phyloP scores from a whole-genome alignment of 2,888 invertebrate genomes.

The Platerodrilus igneus region DNA sequence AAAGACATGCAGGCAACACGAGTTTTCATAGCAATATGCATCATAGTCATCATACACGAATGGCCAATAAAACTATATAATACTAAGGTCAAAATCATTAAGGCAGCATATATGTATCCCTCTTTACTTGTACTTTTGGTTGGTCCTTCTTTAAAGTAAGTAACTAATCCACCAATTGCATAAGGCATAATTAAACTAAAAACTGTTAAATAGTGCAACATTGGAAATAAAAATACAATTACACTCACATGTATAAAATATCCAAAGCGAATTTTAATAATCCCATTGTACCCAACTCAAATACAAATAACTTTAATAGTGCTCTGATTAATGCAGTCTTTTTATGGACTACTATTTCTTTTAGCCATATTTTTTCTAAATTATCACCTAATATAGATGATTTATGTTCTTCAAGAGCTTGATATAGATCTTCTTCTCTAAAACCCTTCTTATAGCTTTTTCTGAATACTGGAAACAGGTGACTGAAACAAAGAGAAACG shows the following conservation, averaged over 20 bases:
- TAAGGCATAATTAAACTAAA: slow-evolving; percentile 44
- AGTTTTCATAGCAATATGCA: slow-evolving; percentile 81
- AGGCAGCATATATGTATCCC: slow-evolving; percentile 73
- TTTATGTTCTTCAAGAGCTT: slow-evolving; percentile 61
- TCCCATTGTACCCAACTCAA: slow-evolving; percentile 35
- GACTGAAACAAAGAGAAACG: too few species aligned
- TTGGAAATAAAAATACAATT: too few species aligned
- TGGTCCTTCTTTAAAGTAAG: slow-evolving; percentile 55
- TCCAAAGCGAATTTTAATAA: slow-evolving; percentile 39
- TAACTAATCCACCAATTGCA: slow-evolving; percentile 60
- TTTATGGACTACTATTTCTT: slow-evolving; percentile 40
- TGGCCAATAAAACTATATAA: slow-evolving; percentile 47
- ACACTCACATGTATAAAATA: slow-evolving; percentile 43
- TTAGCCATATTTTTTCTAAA: slow-evolving; percentile 54
- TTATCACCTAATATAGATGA: slow-evolving; percentile 62
- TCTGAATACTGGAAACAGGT: slow-evolving; percentile 16
- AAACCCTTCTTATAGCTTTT: slow-evolving; percentile 14
- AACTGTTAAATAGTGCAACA: too few species aligned
- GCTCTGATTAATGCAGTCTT: slow-evolving; percentile 40
- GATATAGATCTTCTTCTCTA: slow-evolving; percentile 67
- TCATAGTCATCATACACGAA: slow-evolving; percentile 83
- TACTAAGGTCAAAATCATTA: slow-evolving; percentile 52
- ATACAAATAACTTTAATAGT: slow-evolving; percentile 37
- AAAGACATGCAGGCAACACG: slow-evolving; percentile 78
- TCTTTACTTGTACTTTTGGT: slow-evolving; percentile 43